Evolutionary conservation across 2,113 vertebrate species (phyloP).

Genomic region (Datnioides undecimradiatus): DNA sequence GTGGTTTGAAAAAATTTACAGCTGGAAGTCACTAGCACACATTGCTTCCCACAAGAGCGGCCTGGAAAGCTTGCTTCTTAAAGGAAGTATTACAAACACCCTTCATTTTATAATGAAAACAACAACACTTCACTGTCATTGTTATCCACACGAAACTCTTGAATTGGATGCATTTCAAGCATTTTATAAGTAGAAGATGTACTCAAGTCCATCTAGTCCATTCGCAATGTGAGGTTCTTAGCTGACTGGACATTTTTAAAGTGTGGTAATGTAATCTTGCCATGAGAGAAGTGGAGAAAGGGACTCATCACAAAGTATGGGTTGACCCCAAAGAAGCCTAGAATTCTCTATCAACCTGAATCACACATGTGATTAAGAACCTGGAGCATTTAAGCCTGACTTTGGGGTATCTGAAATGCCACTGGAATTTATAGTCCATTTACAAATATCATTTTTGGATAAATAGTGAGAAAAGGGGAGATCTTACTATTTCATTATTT

Average conservation of each 20-base stretch:
- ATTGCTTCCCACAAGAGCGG: background rate
- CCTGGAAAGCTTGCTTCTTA: background rate
- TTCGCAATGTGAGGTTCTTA: background rate
- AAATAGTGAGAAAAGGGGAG: background rate
- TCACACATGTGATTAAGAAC: background rate
- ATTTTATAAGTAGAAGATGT: background rate
- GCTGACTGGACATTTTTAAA: background rate
- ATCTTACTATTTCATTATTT: no score
- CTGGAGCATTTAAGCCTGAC: background rate
- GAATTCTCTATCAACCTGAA: conserved; percentile 2
- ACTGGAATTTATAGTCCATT: no score
- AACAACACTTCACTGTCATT: background rate
- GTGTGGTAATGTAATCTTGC: conserved; percentile 20
- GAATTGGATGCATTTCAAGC: background rate
- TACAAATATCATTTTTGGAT: no score
- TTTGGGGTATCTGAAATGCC: background rate
- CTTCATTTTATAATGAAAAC: background rate
- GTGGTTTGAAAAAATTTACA: conserved; percentile 2
- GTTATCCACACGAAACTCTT: background rate
- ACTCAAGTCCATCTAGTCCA: background rate
- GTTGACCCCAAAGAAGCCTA: background rate
- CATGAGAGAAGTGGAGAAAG: background rate
- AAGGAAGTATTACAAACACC: background rate
- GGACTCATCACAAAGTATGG: background rate
- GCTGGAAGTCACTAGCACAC: background rate